These are phyloP conservation scores for Festucalex cinctus DNA, from an alignment of 2,113 vertebrate genomes.

Conservation along the genomic window DNA sequence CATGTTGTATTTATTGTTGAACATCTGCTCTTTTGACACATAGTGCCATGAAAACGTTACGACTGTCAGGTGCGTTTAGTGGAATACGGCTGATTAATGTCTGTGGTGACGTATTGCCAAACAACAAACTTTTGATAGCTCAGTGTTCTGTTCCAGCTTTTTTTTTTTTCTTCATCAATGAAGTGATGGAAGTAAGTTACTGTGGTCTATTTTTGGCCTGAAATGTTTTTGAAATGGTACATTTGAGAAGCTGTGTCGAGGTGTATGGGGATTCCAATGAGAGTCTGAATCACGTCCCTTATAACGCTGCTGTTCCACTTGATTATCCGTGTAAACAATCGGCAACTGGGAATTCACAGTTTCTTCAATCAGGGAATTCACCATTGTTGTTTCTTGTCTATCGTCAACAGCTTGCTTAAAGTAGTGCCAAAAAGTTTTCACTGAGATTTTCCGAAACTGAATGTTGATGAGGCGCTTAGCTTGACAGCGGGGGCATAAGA, in stretches of 20 bases:
- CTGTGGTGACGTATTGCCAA: neutral
- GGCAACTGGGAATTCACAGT: slow-evolving; percentile 3
- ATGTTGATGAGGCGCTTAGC: slow-evolving; percentile 14
- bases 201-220: slow-evolving; percentile 4
- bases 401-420: slow-evolving; percentile 15
- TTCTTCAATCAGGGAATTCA: slow-evolving; percentile 6
- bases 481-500: slow-evolving; percentile 7
- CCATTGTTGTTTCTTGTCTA: slow-evolving; percentile 28
- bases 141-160: slow-evolving; percentile 1
- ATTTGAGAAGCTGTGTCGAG: neutral
- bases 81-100: neutral
- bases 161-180: neutral
- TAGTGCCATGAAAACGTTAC: slow-evolving; percentile 14
- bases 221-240: slow-evolving; percentile 15
- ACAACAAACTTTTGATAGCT: slow-evolving; percentile 9
- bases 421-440: slow-evolving; percentile 1
- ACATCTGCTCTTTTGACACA: neutral
- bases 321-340: slow-evolving; percentile 17
- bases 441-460: neutral
- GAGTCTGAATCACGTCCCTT: slow-evolving; percentile 3
- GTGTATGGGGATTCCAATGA: slow-evolving; percentile 6
- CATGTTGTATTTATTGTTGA: neutral
- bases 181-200: neutral
- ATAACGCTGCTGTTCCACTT: slow-evolving; percentile 5
- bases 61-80: neutral